Percentiles rank a stretch among this genome's conserved stretches.
Conservation (phyloP, 2,888 invertebrate species). For the Habroteleia sp. region DNA sequence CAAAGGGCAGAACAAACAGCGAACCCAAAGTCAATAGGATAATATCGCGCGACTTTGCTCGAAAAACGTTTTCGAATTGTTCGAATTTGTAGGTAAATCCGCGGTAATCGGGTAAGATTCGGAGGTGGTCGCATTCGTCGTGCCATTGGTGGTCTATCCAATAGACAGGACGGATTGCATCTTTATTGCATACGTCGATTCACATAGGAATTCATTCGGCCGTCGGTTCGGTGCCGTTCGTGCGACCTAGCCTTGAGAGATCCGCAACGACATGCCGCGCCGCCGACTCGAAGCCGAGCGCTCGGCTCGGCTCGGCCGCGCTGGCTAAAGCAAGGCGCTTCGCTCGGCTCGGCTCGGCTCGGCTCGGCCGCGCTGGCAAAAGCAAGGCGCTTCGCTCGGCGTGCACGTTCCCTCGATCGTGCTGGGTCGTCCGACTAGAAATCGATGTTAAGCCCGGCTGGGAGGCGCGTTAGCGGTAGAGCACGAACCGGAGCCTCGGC, state of each 20-base stretch:
- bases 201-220: slow-evolving; percentile 64
- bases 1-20: too few relatives aligned
- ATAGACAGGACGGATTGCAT: slow-evolving; percentile 59
- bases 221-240: slow-evolving; percentile 59
- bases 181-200: slow-evolving; percentile 66
- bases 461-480: slow-evolving; percentile 71
- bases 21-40: too few relatives aligned
- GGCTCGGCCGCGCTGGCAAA: slow-evolving; percentile 54
- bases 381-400: slow-evolving; percentile 33
- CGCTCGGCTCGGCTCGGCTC: slow-evolving; percentile 39
- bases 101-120: slow-evolving; percentile 1
- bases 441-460: slow-evolving; percentile 77
- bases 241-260: slow-evolving; percentile 66
- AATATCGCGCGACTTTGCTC: too few relatives aligned
- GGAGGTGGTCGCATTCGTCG: slow-evolving; percentile 18
- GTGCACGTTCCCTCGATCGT: slow-evolving; percentile 59
- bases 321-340: slow-evolving; percentile 44
- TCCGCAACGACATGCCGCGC: slow-evolving; percentile 60
- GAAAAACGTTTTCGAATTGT: too few relatives aligned
- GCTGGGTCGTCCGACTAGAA: slow-evolving; percentile 77
- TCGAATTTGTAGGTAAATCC: too few relatives aligned
- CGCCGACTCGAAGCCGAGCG: slow-evolving; percentile 37
- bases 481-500: slow-evolving; percentile 59
- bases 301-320: slow-evolving; percentile 52
- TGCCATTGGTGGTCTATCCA: slow-evolving; percentile 46